These are phyloP conservation scores for Euplexia lucipara DNA, from an alignment of 2,888 invertebrate species.

Conservation along the genomic window DNA sequence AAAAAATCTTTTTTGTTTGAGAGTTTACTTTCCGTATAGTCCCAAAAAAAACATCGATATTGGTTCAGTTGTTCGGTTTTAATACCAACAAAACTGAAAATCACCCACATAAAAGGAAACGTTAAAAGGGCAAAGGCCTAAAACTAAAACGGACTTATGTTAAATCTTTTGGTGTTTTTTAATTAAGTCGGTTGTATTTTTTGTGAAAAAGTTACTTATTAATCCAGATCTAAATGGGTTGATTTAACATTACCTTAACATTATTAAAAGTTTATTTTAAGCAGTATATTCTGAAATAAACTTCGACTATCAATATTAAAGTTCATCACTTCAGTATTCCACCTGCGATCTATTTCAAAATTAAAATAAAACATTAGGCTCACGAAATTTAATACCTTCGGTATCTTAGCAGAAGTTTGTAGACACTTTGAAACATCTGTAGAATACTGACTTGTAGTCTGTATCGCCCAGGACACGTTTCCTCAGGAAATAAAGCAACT, in stretches of 20 bases:
- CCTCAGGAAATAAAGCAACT: conserved; percentile 42
- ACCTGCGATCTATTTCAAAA: background rate
- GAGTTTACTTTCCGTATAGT: too few relatives aligned
- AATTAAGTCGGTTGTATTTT: too few relatives aligned
- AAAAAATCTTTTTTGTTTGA: too few relatives aligned
- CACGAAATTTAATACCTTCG: conserved; percentile 3
- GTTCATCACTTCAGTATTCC: background rate
- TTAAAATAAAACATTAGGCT: conserved; percentile 8
- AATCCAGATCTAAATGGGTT: background rate
- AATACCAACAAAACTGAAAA: too few relatives aligned
- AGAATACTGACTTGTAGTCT: conserved; percentile 30
- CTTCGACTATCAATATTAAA: background rate
- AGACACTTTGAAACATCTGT: conserved; percentile 23
- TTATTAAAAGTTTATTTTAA: background rate
- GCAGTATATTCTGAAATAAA: background rate
- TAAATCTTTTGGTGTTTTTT: too few relatives aligned
- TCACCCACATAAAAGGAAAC: too few relatives aligned
- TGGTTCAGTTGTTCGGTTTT: too few relatives aligned
- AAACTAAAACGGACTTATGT: too few relatives aligned
- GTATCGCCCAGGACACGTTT: conserved; percentile 27
- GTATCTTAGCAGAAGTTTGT: conserved; percentile 16
- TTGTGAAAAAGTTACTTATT: too few relatives aligned
- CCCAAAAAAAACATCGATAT: too few relatives aligned
- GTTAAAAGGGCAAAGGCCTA: too few relatives aligned
- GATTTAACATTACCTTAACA: background rate